A percentile compares a stretch with the other conserved stretches of the same genome.
phyloP scores from a whole-genome alignment of 2,113 vertebrate species.

The Fulmarus glacialis region DNA sequence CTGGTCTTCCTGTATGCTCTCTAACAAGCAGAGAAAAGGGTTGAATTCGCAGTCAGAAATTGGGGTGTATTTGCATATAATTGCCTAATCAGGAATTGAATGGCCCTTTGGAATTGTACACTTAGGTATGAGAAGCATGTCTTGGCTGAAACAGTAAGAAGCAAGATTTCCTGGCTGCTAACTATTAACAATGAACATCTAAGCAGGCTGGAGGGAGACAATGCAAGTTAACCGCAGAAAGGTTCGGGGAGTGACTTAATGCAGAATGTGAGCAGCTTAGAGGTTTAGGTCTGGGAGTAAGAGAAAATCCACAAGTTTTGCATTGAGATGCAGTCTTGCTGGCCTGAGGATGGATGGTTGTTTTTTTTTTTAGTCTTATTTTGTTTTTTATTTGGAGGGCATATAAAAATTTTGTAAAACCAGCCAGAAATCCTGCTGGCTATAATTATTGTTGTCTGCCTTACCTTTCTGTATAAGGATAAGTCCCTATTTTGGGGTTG shows the following conservation, averaged over 20 bases:
- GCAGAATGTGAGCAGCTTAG: not conserved
- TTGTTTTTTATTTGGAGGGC: not conserved
- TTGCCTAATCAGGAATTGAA: not conserved
- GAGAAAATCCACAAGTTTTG: not conserved
- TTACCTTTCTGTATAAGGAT: not conserved
- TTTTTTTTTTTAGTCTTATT: not conserved
- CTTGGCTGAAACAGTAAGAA: not conserved
- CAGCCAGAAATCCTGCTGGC: not conserved
- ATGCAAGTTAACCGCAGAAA: not conserved
- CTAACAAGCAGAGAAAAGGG: not conserved
- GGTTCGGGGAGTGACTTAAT: rapidly evolving
- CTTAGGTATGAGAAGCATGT: not conserved
- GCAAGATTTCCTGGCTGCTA: not conserved
- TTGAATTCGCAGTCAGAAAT: not conserved
- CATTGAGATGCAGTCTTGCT: not conserved
- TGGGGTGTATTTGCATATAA: not conserved
- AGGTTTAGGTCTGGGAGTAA: not conserved
- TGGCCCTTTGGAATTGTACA: not conserved
- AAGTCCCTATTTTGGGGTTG: rapidly evolving
- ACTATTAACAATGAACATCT: not conserved
- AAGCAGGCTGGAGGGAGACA: not conserved
- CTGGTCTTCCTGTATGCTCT: not conserved
- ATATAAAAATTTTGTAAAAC: not conserved
- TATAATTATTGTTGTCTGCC: not conserved
- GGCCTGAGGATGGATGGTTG: not conserved